Conservation (phyloP, 2,888 invertebrate species). For the Rhagium mordax region DNA sequence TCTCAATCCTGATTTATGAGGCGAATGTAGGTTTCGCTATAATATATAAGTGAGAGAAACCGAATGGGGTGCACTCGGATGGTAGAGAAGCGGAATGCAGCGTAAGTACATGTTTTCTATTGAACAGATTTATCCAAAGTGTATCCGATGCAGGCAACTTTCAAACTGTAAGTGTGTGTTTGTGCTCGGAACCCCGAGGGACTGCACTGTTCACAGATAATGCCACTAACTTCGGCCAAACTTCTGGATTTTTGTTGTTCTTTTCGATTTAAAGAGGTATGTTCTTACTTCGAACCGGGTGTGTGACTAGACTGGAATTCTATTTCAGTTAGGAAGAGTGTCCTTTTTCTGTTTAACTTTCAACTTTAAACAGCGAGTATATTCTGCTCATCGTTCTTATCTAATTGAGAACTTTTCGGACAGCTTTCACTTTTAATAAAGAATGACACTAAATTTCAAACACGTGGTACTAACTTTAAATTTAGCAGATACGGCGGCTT, state of each 20-base stretch:
- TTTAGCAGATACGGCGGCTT: conserved; percentile 1
- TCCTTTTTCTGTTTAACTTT: conserved; percentile 53
- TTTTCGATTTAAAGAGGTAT: conserved; percentile 64
- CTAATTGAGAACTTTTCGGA: conserved; percentile 48
- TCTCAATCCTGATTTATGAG: conserved; percentile 47
- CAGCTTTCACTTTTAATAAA: conserved; percentile 43
- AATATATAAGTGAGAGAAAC: conserved; percentile 36
- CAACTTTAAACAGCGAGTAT: conserved; percentile 43
- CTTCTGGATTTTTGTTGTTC: conserved; percentile 65
- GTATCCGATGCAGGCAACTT: conserved; percentile 59
- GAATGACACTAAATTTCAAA: conserved; percentile 28
- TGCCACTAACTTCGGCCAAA: conserved; percentile 63
- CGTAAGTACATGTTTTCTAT: conserved; percentile 55
- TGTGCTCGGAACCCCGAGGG: conserved; percentile 58
- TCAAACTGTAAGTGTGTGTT: conserved; percentile 60
- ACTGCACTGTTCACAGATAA: conserved; percentile 63
- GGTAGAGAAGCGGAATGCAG: conserved; percentile 14
- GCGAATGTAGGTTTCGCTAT: conserved; percentile 14
- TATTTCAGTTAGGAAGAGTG: conserved; percentile 52
- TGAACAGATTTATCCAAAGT: conserved; percentile 57
- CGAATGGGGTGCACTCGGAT: conserved; percentile 36
- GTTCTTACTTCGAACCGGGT: conserved; percentile 58
- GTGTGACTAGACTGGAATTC: conserved; percentile 63
- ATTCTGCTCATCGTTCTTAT: conserved; percentile 43
- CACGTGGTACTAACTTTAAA: conserved; percentile 25